Conservation (phyloP, 2,113 vertebrate genomes). For the Corythoichthys intestinalis region DNA sequence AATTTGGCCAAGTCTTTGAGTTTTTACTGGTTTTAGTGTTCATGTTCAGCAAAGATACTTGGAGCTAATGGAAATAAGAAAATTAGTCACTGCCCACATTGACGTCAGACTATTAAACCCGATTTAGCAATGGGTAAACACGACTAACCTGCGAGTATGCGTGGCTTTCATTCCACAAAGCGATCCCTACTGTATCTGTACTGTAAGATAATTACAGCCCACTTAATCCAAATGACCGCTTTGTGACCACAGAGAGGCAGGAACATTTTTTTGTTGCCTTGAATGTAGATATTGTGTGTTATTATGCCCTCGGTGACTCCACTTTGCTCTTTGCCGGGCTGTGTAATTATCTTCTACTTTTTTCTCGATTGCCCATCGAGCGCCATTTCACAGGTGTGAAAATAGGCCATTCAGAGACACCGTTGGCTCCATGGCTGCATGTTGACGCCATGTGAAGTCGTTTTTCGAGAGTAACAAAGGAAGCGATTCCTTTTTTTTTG, state of each 20-base stretch:
- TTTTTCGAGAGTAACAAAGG: slow-evolving; percentile 56
- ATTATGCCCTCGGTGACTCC: slow-evolving; percentile 35
- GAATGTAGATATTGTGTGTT: slow-evolving; percentile 44
- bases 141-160: neutral
- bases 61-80: neutral
- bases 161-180: neutral
- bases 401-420: slow-evolving; percentile 38
- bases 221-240: slow-evolving; percentile 14
- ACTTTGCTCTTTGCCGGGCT: slow-evolving; percentile 38
- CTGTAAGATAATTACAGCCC: slow-evolving; percentile 7
- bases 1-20: neutral
- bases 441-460: slow-evolving; percentile 49
- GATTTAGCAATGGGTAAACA: slow-evolving; percentile 4
- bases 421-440: slow-evolving; percentile 30
- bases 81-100: slow-evolving; percentile 3
- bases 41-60: slow-evolving; percentile 1
- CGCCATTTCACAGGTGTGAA: slow-evolving; percentile 43
- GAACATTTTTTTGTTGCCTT: slow-evolving; percentile 32
- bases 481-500: slow-evolving; percentile 49
- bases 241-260: slow-evolving; percentile 20
- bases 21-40: neutral
- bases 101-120: neutral
- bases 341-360: slow-evolving; percentile 44
- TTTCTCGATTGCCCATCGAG: slow-evolving; percentile 29
- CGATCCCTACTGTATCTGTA: slow-evolving; percentile 4